Evolutionary conservation across 2,888 invertebrate genomes (phyloP).

Genomic region (Clepsis dumicolana): DNA sequence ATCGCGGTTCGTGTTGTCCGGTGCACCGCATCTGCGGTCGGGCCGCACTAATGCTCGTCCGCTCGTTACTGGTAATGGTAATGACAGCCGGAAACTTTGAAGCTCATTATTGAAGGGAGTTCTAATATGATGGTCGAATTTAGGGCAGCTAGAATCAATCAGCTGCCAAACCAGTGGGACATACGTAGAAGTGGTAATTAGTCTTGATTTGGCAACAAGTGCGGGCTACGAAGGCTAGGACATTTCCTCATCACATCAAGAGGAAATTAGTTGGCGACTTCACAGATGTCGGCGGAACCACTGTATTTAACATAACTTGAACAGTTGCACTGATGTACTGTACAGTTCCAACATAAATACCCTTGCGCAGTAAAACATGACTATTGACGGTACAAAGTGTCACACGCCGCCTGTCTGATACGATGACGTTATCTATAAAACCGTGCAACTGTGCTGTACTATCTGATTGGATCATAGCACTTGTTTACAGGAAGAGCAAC

Average conservation of each 20-base stretch:
- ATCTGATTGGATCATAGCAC: not conserved
- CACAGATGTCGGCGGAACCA: too few relatives aligned
- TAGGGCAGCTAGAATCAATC: too few relatives aligned
- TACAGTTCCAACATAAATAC: not conserved
- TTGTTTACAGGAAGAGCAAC: not conserved
- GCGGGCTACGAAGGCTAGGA: too few relatives aligned
- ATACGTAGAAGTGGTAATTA: not conserved
- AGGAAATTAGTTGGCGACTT: too few relatives aligned
- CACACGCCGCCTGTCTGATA: not conserved
- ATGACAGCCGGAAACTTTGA: not conserved
- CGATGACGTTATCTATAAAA: not conserved
- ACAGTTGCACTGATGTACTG: not conserved
- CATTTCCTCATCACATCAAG: too few relatives aligned
- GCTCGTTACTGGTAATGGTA: not conserved
- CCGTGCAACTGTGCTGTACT: not conserved
- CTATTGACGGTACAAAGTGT: not conserved
- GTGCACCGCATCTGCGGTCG: slow-evolving; percentile 1
- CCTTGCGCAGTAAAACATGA: not conserved
- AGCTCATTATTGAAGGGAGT: not conserved
- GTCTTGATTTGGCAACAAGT: not conserved
- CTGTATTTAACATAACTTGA: too few relatives aligned
- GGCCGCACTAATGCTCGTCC: not conserved
- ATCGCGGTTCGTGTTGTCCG: not conserved
- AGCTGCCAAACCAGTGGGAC: too few relatives aligned
- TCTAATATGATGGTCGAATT: not conserved